A percentile compares a stretch with the other conserved stretches of the same genome.
These are phyloP conservation scores for Cranoglanis bouderius DNA, from an alignment of 2,113 vertebrate genomes.

Conservation along the genomic window DNA sequence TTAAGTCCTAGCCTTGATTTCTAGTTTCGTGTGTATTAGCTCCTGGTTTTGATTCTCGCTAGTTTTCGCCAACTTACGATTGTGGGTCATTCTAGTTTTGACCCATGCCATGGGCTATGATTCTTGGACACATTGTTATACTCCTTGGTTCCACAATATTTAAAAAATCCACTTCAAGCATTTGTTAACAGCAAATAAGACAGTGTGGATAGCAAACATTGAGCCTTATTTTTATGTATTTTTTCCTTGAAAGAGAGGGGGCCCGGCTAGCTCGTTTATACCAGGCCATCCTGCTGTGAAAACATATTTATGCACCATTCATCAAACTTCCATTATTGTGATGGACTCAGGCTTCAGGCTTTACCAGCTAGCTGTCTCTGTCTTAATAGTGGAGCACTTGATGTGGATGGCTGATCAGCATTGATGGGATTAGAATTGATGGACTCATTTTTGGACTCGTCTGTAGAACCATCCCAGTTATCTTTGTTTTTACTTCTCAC, in stretches of 20 bases:
- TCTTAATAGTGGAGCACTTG: slow-evolving; percentile 27
- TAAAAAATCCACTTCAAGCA: neutral
- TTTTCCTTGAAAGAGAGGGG: neutral
- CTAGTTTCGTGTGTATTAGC: neutral
- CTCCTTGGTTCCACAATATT: neutral
- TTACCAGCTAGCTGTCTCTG: slow-evolving; percentile 21
- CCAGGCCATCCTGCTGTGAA: neutral
- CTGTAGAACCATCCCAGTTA: neutral
- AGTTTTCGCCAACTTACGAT: neutral
- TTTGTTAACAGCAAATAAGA: slow-evolving; percentile 7
- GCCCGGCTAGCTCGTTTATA: neutral
- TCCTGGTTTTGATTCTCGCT: neutral
- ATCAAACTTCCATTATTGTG: slow-evolving; percentile 25
- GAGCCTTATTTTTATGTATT: neutral
- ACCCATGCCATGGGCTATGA: neutral
- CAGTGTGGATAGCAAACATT: neutral
- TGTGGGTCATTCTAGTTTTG: neutral
- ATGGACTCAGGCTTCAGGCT: slow-evolving; percentile 22
- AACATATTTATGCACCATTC: slow-evolving; percentile 25
- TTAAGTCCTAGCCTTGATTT: neutral
- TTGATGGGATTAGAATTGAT: slow-evolving; percentile 29
- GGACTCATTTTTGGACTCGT: slow-evolving; percentile 2
- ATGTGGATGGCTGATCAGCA: slow-evolving; percentile 32
- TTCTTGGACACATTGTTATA: neutral
- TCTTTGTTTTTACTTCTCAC: neutral